Conservation (phyloP, 2,888 invertebrate genomes). For the Limnephilus lunatus region DNA sequence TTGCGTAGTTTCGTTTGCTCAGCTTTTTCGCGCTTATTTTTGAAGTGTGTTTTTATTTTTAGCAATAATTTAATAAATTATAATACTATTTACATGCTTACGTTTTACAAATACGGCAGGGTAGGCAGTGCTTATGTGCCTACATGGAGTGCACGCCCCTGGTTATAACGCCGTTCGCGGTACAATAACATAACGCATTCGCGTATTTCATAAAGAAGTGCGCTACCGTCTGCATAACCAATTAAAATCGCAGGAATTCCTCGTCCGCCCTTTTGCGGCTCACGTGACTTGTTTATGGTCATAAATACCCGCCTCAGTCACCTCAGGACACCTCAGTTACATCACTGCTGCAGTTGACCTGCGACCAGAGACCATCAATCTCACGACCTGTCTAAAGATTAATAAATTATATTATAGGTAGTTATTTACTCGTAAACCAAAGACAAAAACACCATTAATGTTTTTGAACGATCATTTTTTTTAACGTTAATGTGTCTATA, state of each 20-base stretch:
- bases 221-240: slow-evolving; percentile 45
- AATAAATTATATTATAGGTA: not conserved
- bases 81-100: no score
- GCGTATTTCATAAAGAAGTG: slow-evolving; percentile 17
- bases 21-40: no score
- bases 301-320: not conserved
- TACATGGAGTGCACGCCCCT: no score
- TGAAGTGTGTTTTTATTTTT: no score
- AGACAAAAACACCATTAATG: not conserved
- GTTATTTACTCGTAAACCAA: not conserved
- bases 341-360: no score
- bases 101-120: no score
- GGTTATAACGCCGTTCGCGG: not conserved
- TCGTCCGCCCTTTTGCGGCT: slow-evolving; percentile 36
- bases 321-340: not conserved
- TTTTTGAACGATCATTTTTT: not conserved
- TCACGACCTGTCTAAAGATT: not conserved
- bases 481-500: no score
- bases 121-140: no score
- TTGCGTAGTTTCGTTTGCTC: no score
- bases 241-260: slow-evolving; percentile 57
- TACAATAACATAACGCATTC: not conserved
- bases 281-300: slow-evolving; percentile 36
- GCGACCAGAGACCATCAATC: not conserved
- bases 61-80: no score